Evolutionary conservation across 2,888 invertebrate genomes (phyloP).

Genomic region (Aspidiotus rigidus): DNA sequence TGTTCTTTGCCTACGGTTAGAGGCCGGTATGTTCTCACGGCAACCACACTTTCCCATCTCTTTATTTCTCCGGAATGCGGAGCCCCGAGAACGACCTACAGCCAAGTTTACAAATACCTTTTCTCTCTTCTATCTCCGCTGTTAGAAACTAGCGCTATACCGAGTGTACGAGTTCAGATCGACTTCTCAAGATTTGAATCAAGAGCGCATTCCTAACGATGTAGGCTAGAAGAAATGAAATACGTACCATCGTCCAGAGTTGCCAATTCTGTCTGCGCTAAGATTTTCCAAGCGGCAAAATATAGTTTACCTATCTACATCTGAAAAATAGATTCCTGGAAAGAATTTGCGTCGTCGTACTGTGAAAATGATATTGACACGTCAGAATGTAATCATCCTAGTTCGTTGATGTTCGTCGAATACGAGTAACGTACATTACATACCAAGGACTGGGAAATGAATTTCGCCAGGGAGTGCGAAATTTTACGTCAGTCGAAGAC

Average conservation of each 20-base stretch:
- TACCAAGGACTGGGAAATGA: no score
- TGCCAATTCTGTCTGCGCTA: constrained; percentile 20
- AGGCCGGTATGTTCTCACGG: constrained; percentile 30
- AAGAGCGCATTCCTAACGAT: constrained; percentile 10
- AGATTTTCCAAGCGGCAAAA: no score
- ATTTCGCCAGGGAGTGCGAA: no score
- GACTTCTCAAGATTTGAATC: constrained; percentile 14
- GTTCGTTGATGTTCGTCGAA: no score
- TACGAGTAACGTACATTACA: no score
- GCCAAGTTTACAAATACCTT: constrained; percentile 4
- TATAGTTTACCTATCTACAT: no score
- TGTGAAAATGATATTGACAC: no score
- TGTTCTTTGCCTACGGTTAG: constrained; percentile 5
- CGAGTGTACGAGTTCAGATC: constrained; percentile 6
- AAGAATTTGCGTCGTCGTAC: no score
- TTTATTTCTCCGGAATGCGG: neutral
- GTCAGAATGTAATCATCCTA: no score
- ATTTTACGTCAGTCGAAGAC: no score
- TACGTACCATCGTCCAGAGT: constrained; percentile 14
- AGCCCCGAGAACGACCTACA: neutral
- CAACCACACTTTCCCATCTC: constrained; percentile 8
- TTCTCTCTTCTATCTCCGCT: neutral
- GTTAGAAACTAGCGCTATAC: neutral
- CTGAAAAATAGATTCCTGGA: no score
- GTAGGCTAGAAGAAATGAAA: constrained; percentile 12